Evolutionary conservation across 1,140 invertebrate genomes (phyloP).

Genomic region (Rhizoglyphus robini): DNA sequence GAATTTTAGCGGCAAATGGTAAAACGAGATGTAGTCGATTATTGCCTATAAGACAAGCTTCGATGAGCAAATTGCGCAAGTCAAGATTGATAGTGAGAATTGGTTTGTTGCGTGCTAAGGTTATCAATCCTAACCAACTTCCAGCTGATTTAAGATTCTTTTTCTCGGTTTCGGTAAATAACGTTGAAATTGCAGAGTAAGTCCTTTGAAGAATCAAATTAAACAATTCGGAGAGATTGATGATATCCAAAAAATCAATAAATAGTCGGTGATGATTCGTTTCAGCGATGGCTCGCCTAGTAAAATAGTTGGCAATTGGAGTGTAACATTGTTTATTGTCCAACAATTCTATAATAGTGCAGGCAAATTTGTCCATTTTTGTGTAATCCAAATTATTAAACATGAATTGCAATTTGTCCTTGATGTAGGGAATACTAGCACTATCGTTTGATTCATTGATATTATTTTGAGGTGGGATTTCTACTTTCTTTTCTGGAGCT

Average conservation of each 20-base stretch:
- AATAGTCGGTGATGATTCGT: conserved; percentile 93
- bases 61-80: conserved; percentile 77
- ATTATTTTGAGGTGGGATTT: conserved; percentile 40
- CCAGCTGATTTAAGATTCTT: conserved; percentile 94
- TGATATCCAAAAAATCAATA: conserved; percentile 83
- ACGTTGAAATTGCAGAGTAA: conserved; percentile 85
- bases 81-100: conserved; percentile 84
- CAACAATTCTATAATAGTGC: conserved; percentile 79
- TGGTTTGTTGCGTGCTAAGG: conserved; percentile 81
- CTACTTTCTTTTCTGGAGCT: too few species aligned
- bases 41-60: conserved; percentile 83
- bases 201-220: conserved; percentile 83
- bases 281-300: conserved; percentile 96
- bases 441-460: conserved; percentile 97
- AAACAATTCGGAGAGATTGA: conserved; percentile 67
- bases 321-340: conserved; percentile 73
- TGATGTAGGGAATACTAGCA: conserved; percentile 34
- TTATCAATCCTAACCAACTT: conserved; percentile 96
- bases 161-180: conserved; percentile 88
- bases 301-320: conserved; percentile 30
- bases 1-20: conserved; percentile 97
- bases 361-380: conserved; percentile 80
- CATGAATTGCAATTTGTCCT: conserved; percentile 96
- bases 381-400: conserved; percentile 95
- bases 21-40: conserved; percentile 95